phyloP scores from a whole-genome alignment of 1,140 invertebrate genomes.

The Drosophila willistoni region DNA sequence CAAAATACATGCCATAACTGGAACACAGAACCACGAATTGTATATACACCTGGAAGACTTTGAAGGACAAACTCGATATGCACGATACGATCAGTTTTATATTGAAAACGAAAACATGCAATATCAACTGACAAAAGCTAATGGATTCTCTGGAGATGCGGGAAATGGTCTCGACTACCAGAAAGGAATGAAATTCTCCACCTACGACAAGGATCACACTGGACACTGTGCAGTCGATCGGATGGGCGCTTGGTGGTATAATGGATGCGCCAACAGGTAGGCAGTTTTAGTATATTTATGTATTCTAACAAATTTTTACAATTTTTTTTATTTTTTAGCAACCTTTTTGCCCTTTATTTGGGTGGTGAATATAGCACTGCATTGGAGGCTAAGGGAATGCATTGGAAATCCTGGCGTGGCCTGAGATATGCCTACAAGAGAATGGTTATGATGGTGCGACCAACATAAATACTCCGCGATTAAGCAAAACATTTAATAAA shows the following conservation, averaged over 20 bases:
- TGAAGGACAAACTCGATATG: neutral
- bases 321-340: neutral
- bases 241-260: conserved; percentile 12
- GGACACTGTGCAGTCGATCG: neutral
- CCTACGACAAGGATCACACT: conserved; percentile 6
- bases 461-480: neutral
- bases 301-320: too few relatives aligned
- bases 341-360: neutral
- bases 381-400: neutral
- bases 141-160: neutral
- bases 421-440: neutral
- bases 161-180: neutral
- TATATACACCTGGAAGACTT: conserved; percentile 11
- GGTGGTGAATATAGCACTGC: neutral
- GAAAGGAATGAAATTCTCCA: neutral
- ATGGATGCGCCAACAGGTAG: neutral
- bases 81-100: conserved; percentile 1
- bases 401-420: neutral
- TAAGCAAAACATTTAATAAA: too few relatives aligned
- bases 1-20: conserved; percentile 12
- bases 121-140: neutral
- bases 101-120: conserved; percentile 9
- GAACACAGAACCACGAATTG: conserved; percentile 5
- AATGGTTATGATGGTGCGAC: neutral
- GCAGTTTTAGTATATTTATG: too few relatives aligned